Conservation (phyloP, 2,797 vertebrate genomes). For the Mastacembelus armatus region DNA sequence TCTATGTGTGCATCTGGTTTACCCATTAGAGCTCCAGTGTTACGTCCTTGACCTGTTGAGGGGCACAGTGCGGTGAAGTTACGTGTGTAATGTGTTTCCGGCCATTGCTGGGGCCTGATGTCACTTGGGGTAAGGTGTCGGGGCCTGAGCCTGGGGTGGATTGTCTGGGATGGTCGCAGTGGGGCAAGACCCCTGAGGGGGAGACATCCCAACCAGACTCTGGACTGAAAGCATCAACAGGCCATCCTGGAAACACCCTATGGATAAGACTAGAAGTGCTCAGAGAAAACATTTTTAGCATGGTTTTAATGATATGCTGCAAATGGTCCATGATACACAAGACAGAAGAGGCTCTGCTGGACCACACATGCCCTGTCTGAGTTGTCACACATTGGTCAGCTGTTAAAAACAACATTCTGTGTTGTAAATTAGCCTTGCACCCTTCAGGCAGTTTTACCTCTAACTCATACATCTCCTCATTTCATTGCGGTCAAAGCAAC, state of each 20-base stretch:
- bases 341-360: slow-evolving; percentile 15
- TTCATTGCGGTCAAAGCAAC: slow-evolving; percentile 46
- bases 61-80: slow-evolving; percentile 36
- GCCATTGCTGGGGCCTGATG: slow-evolving; percentile 67
- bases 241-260: not conserved
- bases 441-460: slow-evolving; percentile 46
- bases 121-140: slow-evolving; percentile 57
- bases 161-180: slow-evolving; percentile 27
- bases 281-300: slow-evolving; percentile 20
- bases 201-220: slow-evolving; percentile 15
- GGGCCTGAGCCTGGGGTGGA: slow-evolving; percentile 3
- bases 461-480: slow-evolving; percentile 59
- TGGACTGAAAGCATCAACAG: slow-evolving; percentile 13
- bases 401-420: slow-evolving; percentile 39
- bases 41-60: slow-evolving; percentile 46
- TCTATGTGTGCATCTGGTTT: slow-evolving; percentile 72
- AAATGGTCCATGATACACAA: slow-evolving; percentile 38
- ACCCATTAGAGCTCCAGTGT: slow-evolving; percentile 51
- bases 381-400: slow-evolving; percentile 33
- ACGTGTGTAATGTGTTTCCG: slow-evolving; percentile 55
- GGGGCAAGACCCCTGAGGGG: slow-evolving; percentile 12
- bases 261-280: not conserved
- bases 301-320: slow-evolving; percentile 38
- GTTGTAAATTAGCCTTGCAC: slow-evolving; percentile 36
- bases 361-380: slow-evolving; percentile 8